Evolutionary conservation across 37 sponge, comb jelly and placozoan species (phyloP), one percentile per base, ranked within the genome.

Genomic region (Aplysina aerophoba): DNA sequence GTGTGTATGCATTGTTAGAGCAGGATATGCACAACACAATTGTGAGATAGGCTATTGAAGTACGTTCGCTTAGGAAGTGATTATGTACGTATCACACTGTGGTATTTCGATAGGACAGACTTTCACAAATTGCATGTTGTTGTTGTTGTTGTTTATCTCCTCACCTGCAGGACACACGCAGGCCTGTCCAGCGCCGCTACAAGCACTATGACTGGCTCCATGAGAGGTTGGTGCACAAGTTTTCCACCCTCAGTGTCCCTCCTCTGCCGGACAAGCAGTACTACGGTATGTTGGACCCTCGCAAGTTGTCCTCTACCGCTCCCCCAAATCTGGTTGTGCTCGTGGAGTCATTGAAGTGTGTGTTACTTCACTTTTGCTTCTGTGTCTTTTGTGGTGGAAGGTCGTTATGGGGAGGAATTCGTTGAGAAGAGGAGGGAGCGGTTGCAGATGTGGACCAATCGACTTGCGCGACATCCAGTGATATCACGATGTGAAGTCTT

Each of bases 181-280:
- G 27, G 67, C 61, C 88, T 19, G 95, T 96, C 63, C 83, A 89
- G 74, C 87, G 94, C 22, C 89, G 97, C 15, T 96, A 89, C 94
- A 93, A 93, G 77, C 94, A 96, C 65, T 96, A 93, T 38, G 94
- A 89, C 88, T 93, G 99, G 99, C 92, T 98, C 0, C 96, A 98
- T 59, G 95, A 93, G 24, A 73, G 99, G 50, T 86, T 98, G 39
- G 64, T 60, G 34, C 90, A 92, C 57, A 96, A 96, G 90, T 98
- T 98, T 74, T 88, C 96, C 33, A 37, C 88, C 39, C 71, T 92
- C 28, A 66, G 77, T 57, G 87, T 98, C 13, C 99, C 99, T 62
- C 96, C 96, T 19, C 97, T 98, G 1, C 99, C 99, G 31, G 99
- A 98, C 86, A 95, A 95, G 62, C 92, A 92, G 83, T 90, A 87